phyloP scores from a whole-genome alignment of 2,888 invertebrate genomes.

The Esperia sulphurella region DNA sequence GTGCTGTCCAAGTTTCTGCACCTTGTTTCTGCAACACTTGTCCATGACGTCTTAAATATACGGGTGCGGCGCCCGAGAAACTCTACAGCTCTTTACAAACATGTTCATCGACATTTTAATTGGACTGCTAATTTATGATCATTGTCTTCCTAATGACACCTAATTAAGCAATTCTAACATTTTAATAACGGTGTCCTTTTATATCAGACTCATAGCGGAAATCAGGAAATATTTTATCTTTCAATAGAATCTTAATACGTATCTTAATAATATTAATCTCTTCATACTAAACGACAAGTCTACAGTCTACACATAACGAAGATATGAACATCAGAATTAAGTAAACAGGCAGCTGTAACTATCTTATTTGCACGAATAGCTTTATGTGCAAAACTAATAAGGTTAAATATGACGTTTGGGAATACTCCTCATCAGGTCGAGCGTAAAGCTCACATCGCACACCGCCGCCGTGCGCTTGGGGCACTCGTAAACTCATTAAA shows the following conservation, averaged over 20 bases:
- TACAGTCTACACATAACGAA: neutral
- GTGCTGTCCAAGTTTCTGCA: constrained; percentile 70
- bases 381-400: constrained; percentile 30
- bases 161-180: neutral
- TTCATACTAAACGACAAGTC: too few species aligned
- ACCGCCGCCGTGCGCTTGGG: constrained; percentile 24
- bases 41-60: constrained; percentile 68
- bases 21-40: constrained; percentile 71
- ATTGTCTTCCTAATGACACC: neutral
- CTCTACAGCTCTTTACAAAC: constrained; percentile 21
- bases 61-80: constrained; percentile 38
- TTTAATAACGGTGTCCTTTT: neutral
- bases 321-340: neutral
- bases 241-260: too few species aligned
- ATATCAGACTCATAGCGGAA: too few species aligned
- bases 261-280: too few species aligned
- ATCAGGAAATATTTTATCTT: too few species aligned
- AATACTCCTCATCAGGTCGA: constrained; percentile 31
- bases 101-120: constrained; percentile 22
- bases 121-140: constrained; percentile 6
- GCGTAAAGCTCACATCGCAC: constrained; percentile 24
- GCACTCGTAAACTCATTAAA: constrained; percentile 73
- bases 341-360: neutral
- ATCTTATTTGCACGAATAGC: constrained; percentile 3
- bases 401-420: constrained; percentile 39